Evolutionary conservation across 2,888 invertebrate genomes (phyloP).

Genomic region (Cephus runcator): DNA sequence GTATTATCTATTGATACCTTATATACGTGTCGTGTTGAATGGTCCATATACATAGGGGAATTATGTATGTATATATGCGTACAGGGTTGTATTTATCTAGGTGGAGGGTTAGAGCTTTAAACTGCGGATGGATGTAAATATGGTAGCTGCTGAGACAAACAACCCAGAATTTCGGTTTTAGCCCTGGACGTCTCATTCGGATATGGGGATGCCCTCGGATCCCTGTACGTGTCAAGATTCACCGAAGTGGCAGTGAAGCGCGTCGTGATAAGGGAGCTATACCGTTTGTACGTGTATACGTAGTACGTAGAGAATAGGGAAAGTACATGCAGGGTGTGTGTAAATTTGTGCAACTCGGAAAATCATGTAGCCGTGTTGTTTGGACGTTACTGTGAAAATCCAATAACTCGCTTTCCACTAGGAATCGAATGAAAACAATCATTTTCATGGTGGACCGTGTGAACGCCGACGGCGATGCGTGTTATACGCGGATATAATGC

Average conservation of each 20-base stretch:
- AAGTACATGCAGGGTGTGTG: no score
- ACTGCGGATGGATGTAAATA: neutral
- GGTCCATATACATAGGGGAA: neutral
- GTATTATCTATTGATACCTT: neutral
- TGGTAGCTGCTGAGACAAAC: neutral
- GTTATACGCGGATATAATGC: neutral
- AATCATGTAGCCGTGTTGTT: no score
- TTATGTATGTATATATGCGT: neutral
- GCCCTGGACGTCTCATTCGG: no score
- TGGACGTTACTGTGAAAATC: no score
- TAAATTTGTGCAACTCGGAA: no score
- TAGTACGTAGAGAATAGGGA: no score
- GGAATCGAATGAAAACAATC: neutral
- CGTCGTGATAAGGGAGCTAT: neutral
- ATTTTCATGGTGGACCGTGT: neutral
- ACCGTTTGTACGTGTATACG: neutral
- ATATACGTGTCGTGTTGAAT: neutral
- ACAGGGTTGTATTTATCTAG: neutral
- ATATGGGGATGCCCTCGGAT: no score
- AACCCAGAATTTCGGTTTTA: neutral
- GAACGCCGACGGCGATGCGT: neutral
- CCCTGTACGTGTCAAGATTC: neutral
- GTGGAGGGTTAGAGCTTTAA: neutral
- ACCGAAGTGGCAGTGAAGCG: neutral
- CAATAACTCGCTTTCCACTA: neutral